Evolutionary conservation across 2,888 invertebrate species (phyloP), one percentile per base, ranked within the genome.

Genomic region (Petrophora chlorosata): DNA sequence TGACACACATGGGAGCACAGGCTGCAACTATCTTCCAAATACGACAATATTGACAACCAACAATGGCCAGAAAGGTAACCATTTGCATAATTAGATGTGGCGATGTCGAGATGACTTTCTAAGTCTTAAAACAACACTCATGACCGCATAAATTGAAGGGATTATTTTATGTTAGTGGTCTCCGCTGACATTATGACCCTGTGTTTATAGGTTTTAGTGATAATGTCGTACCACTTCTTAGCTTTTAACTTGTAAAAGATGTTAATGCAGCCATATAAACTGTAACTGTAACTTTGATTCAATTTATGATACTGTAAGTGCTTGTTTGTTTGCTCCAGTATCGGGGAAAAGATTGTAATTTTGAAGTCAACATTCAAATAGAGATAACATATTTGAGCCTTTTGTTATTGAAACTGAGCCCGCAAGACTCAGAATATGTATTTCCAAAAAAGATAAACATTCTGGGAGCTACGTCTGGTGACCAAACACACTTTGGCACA

Each of bases 51-150:
- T 50, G 49, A 46, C 47, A 36, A 15, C 22, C 49, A 50, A 75
- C 71, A 70, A 72, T 70, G 56, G 59, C 56, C 53, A 64, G 59
- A 61, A 48, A 52, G 39, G 46, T 48, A 53, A 45, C 53, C 57
- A 72, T 71, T 74, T 71, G 59, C 72, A 74, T 74, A 74, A 72
- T 72, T 67, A 72, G 63, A 70, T 70, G 61, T 61, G 46, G 59
- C 63, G 54, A 61, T 58, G 56, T 60, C 48, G 53, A 57, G 53
- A 59, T 65, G 65, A 61, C 59, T 65, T 64, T 58, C 50, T 53
- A 57, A 45, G 58, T 58, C 61, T 53, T 44, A 45, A 52, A 63
- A 60, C 59, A 63, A 58, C 61, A 61, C 57, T 56, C 59, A 58
- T 50, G 42, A 51, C 42, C 58, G 50, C 45, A 58, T 58, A 57